Evolutionary conservation across 1,140 invertebrate genomes (phyloP).

Genomic region (Macrobrachium nipponense): DNA sequence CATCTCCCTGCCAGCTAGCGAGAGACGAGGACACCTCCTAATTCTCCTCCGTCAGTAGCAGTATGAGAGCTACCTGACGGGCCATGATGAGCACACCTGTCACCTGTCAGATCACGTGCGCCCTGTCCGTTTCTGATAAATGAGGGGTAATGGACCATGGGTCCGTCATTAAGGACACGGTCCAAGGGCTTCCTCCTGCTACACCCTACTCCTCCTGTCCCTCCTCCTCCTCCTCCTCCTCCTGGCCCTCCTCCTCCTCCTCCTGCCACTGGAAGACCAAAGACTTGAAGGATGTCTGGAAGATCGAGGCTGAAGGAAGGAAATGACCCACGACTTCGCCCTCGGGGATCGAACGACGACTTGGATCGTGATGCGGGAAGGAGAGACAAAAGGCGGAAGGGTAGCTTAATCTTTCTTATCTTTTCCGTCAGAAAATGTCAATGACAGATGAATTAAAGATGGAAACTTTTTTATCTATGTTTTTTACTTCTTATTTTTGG

Average conservation of each 20-base stretch:
- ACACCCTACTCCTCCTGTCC: background rate
- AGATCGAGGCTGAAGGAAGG: constrained; percentile 18
- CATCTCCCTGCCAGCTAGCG: background rate
- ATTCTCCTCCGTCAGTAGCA: constrained; percentile 5
- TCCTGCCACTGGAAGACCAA: background rate
- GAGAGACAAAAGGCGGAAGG: too few species aligned
- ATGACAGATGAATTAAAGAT: too few species aligned
- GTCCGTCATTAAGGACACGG: constrained; percentile 31
- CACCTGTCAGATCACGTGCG: constrained; percentile 29
- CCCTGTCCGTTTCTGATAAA: constrained; percentile 37
- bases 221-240: background rate
- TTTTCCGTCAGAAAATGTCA: too few species aligned
- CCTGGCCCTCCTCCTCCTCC: background rate
- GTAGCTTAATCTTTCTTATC: too few species aligned
- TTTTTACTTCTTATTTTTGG: too few species aligned
- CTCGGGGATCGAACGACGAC: too few species aligned
- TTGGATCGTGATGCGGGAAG: too few species aligned
- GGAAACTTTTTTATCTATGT: too few species aligned
- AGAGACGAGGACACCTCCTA: background rate
- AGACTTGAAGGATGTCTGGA: constrained; percentile 2
- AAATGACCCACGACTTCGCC: background rate
- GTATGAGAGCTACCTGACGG: background rate
- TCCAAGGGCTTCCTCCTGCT: too few species aligned
- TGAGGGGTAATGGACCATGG: constrained; percentile 32
- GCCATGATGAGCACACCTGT: constrained; percentile 19